Base-by-base conservation (phyloP, 2,888 invertebrate species). In the Idaea aversata region DNA sequence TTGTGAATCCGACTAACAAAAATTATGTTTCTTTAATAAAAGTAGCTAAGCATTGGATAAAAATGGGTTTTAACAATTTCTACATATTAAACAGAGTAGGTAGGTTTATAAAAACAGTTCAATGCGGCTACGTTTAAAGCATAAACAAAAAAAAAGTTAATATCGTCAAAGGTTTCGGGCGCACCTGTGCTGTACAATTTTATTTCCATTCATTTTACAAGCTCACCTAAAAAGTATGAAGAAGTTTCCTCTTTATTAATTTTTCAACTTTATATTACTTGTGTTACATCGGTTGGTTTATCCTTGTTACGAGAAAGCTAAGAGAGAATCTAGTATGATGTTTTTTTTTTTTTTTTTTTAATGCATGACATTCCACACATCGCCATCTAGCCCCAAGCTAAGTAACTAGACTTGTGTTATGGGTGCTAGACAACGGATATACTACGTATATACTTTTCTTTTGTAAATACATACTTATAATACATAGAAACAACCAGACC, bases 181-280 rank as follows among this genome's bases (percentile, higher is more conserved):
- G 87, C 93, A 92, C 91, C 93, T 93, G 92, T 86, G 90, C 87
- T 83, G 83, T 89, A 91, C 90, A 88, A 87, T 92, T 91, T 93
- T 91, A 91, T 93, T 93, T 88, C 88, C 89, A 91, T 91, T 92
- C 91, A 90, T 91, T 91, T 92, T 91, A 90, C 88, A 90, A 89
- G 90, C 91, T 88, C 84, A 88, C 89, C 91, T 91, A 91, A 91
- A 91, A 91, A 89, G 88, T 85, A 83, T 82, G 84, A 82, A 85
- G 86, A 90, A 92, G 87, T 92, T 92, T 87, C 86, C 80, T 91
- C 92, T 91, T 93, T 93, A 93, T 93, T 93, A 93, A 93, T 93
- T 93, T 93, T 93, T 89, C 88, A 93, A 93, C 92, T 93, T 93
- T 91, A 91, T 92, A 91, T 93, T 91, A 90, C 90, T 88, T 87